Conservation (phyloP, 2,797 vertebrate genomes). For the Semaprochilodus insignis region DNA sequence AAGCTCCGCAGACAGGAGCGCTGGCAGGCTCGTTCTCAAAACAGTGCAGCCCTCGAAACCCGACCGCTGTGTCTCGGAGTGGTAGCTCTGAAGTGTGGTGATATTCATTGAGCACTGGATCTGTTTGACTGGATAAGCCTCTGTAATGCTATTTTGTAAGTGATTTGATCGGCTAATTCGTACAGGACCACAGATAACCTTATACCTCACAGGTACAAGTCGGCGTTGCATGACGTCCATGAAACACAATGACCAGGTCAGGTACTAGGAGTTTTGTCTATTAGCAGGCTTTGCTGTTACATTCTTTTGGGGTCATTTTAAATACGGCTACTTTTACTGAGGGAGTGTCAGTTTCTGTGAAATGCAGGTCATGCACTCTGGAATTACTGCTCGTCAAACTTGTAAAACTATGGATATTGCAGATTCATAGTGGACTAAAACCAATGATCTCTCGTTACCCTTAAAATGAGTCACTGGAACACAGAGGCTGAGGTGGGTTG, state of each 20-base stretch:
- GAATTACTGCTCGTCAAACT: neutral
- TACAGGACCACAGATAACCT: neutral
- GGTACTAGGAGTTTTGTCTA: neutral
- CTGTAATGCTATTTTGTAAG: neutral
- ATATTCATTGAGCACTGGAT: neutral
- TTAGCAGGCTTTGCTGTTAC: neutral
- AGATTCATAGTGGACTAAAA: neutral
- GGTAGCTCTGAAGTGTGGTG: neutral
- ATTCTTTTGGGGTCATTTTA: neutral
- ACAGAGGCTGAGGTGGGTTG: too few species aligned
- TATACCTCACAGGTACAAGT: neutral
- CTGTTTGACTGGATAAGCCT: neutral
- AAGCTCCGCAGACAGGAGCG: slow-evolving; percentile 47
- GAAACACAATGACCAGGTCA: neutral
- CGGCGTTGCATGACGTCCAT: neutral
- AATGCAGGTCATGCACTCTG: neutral
- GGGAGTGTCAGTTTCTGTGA: neutral
- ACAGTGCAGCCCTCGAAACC: neutral
- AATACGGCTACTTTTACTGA: neutral
- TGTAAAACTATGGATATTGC: neutral
- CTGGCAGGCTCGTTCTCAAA: neutral
- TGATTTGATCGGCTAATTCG: neutral
- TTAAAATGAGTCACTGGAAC: too few species aligned
- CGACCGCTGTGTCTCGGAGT: neutral
- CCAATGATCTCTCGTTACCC: too few species aligned